phyloP scores from a whole-genome alignment of 2,888 invertebrate species.

The Mechanitis mazaeus region DNA sequence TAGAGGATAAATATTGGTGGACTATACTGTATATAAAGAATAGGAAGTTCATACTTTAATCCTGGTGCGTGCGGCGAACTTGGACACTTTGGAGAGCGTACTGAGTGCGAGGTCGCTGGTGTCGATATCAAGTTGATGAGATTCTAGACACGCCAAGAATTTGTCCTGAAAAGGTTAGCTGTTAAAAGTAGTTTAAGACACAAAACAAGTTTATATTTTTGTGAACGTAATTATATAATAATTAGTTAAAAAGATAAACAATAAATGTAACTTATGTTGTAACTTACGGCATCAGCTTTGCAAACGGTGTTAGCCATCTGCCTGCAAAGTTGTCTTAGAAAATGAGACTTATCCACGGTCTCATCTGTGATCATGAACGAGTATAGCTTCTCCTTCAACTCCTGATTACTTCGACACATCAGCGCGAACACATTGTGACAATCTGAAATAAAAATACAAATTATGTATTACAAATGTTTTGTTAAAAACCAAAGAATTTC shows the following conservation, averaged over 20 bases:
- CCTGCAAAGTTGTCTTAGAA: slow-evolving; percentile 89
- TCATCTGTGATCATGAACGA: slow-evolving; percentile 92
- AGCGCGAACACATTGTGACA: slow-evolving; percentile 94
- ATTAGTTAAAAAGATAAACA: no score
- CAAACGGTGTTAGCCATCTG: slow-evolving; percentile 95
- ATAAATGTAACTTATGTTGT: no score
- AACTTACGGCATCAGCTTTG: slow-evolving; percentile 91
- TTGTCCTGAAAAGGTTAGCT: slow-evolving; percentile 78
- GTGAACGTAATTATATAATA: no score
- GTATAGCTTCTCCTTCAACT: slow-evolving; percentile 90
- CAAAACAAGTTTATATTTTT: no score
- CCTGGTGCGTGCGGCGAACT: slow-evolving; percentile 89
- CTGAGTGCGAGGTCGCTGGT: slow-evolving; percentile 91
- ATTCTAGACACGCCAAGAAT: slow-evolving; percentile 85
- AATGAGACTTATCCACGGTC: slow-evolving; percentile 86
- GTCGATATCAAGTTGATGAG: slow-evolving; percentile 90
- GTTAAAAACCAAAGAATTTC: neutral
- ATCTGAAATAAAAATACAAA: slow-evolving; percentile 68
- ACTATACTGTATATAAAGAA: neutral
- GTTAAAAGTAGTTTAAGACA: neutral
- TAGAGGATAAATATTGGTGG: no score
- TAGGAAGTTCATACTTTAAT: slow-evolving; percentile 79
- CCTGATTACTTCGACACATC: slow-evolving; percentile 90
- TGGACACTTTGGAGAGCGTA: slow-evolving; percentile 93
- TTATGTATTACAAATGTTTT: neutral